phyloP scores from a whole-genome alignment of 1,140 invertebrate species.

The Bombus picipes region DNA sequence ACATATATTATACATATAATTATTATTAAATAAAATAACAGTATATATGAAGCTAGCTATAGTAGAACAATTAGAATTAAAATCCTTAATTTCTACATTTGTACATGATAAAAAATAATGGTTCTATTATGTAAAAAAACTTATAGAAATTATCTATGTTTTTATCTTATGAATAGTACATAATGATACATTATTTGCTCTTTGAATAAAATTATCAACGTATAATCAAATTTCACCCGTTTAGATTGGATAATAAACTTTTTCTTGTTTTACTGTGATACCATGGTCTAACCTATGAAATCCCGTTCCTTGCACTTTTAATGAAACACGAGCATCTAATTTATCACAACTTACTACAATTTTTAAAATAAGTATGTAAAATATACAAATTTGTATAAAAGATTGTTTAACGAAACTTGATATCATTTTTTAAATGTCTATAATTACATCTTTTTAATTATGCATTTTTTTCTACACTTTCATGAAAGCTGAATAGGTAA shows the following conservation, averaged over 20 bases:
- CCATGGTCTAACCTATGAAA: constrained; percentile 76
- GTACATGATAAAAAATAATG: not conserved
- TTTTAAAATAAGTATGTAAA: constrained; percentile 8
- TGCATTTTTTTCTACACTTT: too few relatives aligned
- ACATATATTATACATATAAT: too few relatives aligned
- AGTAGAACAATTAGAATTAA: not conserved
- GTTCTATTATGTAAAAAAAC: not conserved
- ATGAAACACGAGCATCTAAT: constrained; percentile 25
- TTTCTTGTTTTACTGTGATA: not conserved
- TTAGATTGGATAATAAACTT: not conserved
- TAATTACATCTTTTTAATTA: not conserved
- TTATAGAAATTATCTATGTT: not conserved
- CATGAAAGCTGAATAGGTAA: too few relatives aligned
- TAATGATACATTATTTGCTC: not conserved
- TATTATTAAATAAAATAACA: too few relatives aligned
- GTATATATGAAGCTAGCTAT: not conserved
- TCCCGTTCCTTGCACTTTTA: constrained; percentile 69
- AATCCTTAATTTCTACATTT: not conserved
- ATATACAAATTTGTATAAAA: not conserved
- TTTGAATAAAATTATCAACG: not conserved
- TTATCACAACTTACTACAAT: not conserved
- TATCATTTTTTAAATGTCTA: constrained; percentile 17
- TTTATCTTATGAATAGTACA: not conserved
- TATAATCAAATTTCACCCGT: not conserved
- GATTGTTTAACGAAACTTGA: not conserved